phyloP scores from a whole-genome alignment of 1,140 invertebrate genomes.

The Meloidogyne hapla region DNA sequence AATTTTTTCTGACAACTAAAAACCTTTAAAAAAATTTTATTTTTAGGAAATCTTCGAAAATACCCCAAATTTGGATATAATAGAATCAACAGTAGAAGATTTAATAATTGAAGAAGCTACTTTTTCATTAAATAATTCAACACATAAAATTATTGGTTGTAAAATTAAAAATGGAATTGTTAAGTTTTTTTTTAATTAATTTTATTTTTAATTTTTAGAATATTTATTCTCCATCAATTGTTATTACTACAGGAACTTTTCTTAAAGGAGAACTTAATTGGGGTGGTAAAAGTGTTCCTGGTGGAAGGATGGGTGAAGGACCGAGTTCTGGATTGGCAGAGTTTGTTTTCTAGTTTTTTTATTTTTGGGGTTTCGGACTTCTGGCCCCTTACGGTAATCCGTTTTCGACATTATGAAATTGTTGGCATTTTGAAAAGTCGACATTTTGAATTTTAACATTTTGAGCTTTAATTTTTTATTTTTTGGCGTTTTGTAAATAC shows the following conservation, averaged over 20 bases:
- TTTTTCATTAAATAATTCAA: conserved; percentile 65
- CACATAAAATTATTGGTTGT: conserved; percentile 48
- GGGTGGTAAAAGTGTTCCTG: conserved; percentile 76
- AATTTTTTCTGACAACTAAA: no score
- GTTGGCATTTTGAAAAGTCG: no score
- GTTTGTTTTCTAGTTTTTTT: conserved; percentile 69
- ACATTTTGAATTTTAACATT: no score
- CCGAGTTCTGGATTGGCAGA: conserved; percentile 79
- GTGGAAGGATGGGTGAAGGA: conserved; percentile 80
- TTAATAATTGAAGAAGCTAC: conserved; percentile 70
- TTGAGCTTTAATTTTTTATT: no score
- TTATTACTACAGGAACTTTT: conserved; percentile 92
- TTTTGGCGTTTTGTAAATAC: neutral
- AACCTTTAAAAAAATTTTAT: neutral
- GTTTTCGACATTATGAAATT: no score
- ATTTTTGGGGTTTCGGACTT: neutral
- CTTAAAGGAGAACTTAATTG: conserved; percentile 83
- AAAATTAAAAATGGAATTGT: conserved; percentile 41
- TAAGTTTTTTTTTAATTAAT: conserved; percentile 1
- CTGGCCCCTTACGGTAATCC: conserved; percentile 7
- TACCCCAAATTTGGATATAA: conserved; percentile 74
- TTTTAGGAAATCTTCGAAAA: conserved; percentile 55
- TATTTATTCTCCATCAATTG: conserved; percentile 69
- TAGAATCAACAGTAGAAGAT: conserved; percentile 80
- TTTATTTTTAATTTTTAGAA: conserved; percentile 58